Percentiles rank a stretch among this genome's conserved stretches.
Evolutionary conservation across 1,140 invertebrate species (phyloP).

Genomic region (Galleria mellonella): DNA sequence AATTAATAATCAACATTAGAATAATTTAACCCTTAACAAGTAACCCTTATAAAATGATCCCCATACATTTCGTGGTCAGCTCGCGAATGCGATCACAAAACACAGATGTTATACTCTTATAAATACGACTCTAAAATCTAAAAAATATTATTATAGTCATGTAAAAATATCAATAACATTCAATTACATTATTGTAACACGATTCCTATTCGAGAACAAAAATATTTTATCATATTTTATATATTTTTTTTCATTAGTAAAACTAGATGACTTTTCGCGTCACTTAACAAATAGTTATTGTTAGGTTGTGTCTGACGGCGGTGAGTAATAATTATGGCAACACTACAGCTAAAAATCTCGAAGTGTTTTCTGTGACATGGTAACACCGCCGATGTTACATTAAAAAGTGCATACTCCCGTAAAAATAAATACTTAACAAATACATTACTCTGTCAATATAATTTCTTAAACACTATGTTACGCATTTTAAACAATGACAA

Average conservation of each 20-base stretch:
- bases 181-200: slow-evolving; percentile 60
- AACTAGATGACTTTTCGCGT: slow-evolving; percentile 50
- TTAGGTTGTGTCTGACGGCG: slow-evolving; percentile 51
- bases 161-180: slow-evolving; percentile 70
- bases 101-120: slow-evolving; percentile 52
- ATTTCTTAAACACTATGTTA: slow-evolving; percentile 57
- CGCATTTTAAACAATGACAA: slow-evolving; percentile 48
- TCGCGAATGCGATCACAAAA: slow-evolving; percentile 30
- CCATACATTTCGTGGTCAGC: slow-evolving; percentile 43
- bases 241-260: slow-evolving; percentile 61
- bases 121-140: slow-evolving; percentile 41
- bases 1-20: slow-evolving; percentile 66
- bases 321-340: slow-evolving; percentile 34
- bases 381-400: slow-evolving; percentile 22
- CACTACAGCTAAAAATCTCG: slow-evolving; percentile 30
- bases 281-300: slow-evolving; percentile 41
- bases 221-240: slow-evolving; percentile 53
- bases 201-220: slow-evolving; percentile 60
- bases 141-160: slow-evolving; percentile 48
- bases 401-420: slow-evolving; percentile 39
- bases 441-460: slow-evolving; percentile 56
- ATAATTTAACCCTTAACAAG: slow-evolving; percentile 69
- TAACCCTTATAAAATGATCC: slow-evolving; percentile 66
- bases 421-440: slow-evolving; percentile 67
- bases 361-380: slow-evolving; percentile 20